phyloP scores from a whole-genome alignment of 2,113 vertebrate species.

The Apeltes quadracus region DNA sequence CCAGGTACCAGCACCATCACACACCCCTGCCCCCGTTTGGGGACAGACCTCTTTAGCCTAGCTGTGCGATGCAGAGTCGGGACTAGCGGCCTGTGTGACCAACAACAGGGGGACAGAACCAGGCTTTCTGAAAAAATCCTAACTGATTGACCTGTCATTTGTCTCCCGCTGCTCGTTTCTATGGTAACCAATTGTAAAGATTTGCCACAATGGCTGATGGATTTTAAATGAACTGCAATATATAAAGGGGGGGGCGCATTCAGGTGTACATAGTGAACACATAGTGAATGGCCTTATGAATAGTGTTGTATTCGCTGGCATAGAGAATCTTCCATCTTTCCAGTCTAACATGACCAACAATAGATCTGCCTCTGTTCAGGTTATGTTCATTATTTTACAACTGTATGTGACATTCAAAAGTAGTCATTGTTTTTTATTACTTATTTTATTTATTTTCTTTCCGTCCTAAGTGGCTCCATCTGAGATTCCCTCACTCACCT shows the following conservation, averaged over 20 bases:
- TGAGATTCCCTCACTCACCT: too few species aligned
- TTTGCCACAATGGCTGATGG: constrained; percentile 50
- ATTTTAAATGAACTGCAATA: constrained; percentile 44
- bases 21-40: background rate
- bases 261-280: background rate
- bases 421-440: too few species aligned
- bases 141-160: constrained; percentile 82
- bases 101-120: constrained; percentile 47
- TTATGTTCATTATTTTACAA: too few species aligned
- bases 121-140: constrained; percentile 73
- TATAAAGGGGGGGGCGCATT: constrained; percentile 9
- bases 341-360: too few species aligned
- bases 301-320: too few species aligned
- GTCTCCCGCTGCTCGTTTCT: constrained; percentile 48
- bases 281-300: too few species aligned
- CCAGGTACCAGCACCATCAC: constrained; percentile 84
- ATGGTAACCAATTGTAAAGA: constrained; percentile 61
- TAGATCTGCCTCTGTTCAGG: too few species aligned
- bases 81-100: constrained; percentile 55
- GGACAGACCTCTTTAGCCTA: constrained; percentile 26
- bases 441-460: too few species aligned
- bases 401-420: too few species aligned
- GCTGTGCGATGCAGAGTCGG: constrained; percentile 48
- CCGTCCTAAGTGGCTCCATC: too few species aligned
- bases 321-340: too few species aligned